Conservation (phyloP, 2,888 invertebrate species). For the Danaus chrysippus region DNA sequence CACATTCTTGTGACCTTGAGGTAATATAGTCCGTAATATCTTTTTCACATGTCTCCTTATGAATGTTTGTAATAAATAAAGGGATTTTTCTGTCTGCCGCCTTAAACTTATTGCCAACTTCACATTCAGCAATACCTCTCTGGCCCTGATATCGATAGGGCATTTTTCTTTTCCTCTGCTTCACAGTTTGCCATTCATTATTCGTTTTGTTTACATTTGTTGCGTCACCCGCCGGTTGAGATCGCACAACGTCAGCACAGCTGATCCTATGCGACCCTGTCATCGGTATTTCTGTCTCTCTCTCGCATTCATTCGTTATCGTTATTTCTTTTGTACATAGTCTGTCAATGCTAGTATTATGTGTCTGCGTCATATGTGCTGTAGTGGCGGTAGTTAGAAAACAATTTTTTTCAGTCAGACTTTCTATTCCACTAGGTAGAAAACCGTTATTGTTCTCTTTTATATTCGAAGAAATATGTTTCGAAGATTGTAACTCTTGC, state of each 20-base stretch:
- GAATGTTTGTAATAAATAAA: slow-evolving; percentile 35
- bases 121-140: no score
- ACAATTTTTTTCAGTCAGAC: slow-evolving; percentile 5
- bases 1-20: slow-evolving; percentile 26
- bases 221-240: slow-evolving; percentile 7
- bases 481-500: slow-evolving; percentile 4
- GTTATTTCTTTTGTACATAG: slow-evolving; percentile 7
- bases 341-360: slow-evolving; percentile 1
- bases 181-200: slow-evolving; percentile 9
- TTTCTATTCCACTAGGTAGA: neutral
- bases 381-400: neutral
- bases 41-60: slow-evolving; percentile 25
- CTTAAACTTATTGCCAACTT: slow-evolving; percentile 22
- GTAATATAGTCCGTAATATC: slow-evolving; percentile 33
- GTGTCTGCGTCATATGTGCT: slow-evolving; percentile 7
- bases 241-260: slow-evolving; percentile 7
- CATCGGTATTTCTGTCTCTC: no score
- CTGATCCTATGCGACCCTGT: no score
- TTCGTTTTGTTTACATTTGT: slow-evolving; percentile 9
- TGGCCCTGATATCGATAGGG: slow-evolving; percentile 9
- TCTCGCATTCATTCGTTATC: neutral
- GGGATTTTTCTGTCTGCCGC: slow-evolving; percentile 32
- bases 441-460: slow-evolving; percentile 9
- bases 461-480: slow-evolving; percentile 8
- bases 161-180: slow-evolving; percentile 7